Conservation (phyloP, 1,140 invertebrate species). For the Polyergus mexicanus region DNA sequence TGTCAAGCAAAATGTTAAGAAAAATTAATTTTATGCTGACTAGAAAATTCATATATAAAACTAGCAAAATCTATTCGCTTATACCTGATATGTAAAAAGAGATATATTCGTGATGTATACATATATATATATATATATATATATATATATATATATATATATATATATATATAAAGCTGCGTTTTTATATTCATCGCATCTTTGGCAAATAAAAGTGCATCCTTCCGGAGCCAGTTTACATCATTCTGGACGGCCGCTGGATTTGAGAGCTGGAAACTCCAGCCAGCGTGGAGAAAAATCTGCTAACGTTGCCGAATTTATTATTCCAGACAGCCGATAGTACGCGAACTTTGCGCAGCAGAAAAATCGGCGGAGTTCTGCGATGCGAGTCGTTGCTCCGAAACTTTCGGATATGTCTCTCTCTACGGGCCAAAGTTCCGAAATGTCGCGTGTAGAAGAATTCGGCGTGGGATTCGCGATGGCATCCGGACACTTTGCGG, state of each 20-base stretch:
- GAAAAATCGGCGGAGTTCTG: conserved; percentile 44
- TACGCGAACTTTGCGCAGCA: conserved; percentile 9
- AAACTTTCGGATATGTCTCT: conserved; percentile 32
- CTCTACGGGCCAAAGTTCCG: conserved; percentile 16
- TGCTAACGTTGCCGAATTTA: conserved; percentile 41
- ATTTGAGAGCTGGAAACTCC: neutral
- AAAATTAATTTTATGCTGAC: neutral
- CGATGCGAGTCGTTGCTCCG: conserved; percentile 33
- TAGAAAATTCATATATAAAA: neutral
- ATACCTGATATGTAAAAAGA: neutral
- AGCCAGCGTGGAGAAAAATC: conserved; percentile 8
- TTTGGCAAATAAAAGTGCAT: conserved; percentile 13
- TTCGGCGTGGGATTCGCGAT: neutral
- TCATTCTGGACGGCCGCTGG: neutral
- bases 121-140: neutral
- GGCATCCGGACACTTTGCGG: neutral
- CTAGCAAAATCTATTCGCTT: neutral
- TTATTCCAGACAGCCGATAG: conserved; percentile 45
- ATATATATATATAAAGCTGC: neutral
- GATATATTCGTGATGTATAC: neutral
- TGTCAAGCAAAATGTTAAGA: neutral
- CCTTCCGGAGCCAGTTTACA: conserved; percentile 1
- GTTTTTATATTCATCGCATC: conserved; percentile 19
- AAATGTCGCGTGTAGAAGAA: conserved; percentile 19
- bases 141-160: neutral